Evolutionary conservation across 2,113 vertebrate genomes (phyloP).

Genomic region (Ptyas mucosa): DNA sequence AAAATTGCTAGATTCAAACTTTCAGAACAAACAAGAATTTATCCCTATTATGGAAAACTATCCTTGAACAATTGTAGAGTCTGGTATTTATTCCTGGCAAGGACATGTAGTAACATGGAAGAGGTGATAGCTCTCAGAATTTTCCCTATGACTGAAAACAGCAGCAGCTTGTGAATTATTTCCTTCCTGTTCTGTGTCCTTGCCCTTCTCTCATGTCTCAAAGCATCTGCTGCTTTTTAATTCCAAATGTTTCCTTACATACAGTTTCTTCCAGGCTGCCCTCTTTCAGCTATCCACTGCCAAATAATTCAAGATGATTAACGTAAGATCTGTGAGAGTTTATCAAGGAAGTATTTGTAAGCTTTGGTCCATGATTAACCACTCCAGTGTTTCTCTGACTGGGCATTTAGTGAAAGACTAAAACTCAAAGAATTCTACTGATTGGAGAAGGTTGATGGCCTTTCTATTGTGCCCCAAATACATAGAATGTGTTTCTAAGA

Average conservation of each 20-base stretch:
- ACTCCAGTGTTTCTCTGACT: background rate
- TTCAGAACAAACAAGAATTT: background rate
- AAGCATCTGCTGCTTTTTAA: slow-evolving; percentile 12
- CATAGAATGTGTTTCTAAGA: background rate
- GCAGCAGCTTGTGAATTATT: slow-evolving; percentile 20
- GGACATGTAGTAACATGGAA: background rate
- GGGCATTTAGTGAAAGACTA: background rate
- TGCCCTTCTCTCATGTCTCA: background rate
- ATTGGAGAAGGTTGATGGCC: background rate
- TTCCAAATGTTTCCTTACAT: background rate
- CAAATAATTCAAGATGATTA: background rate
- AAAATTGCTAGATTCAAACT: background rate
- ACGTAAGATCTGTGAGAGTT: background rate
- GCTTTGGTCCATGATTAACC: background rate
- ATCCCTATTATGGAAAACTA: background rate
- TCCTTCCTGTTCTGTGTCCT: slow-evolving; percentile 1
- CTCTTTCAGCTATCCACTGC: background rate
- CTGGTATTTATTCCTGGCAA: background rate
- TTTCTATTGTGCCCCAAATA: background rate
- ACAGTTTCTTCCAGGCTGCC: background rate
- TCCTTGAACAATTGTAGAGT: background rate
- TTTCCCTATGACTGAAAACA: background rate
- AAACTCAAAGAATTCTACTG: background rate
- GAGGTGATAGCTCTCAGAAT: background rate
- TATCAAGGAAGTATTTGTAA: background rate